Conservation (phyloP, 1,140 invertebrate genomes). For the Bombus ignitus region DNA sequence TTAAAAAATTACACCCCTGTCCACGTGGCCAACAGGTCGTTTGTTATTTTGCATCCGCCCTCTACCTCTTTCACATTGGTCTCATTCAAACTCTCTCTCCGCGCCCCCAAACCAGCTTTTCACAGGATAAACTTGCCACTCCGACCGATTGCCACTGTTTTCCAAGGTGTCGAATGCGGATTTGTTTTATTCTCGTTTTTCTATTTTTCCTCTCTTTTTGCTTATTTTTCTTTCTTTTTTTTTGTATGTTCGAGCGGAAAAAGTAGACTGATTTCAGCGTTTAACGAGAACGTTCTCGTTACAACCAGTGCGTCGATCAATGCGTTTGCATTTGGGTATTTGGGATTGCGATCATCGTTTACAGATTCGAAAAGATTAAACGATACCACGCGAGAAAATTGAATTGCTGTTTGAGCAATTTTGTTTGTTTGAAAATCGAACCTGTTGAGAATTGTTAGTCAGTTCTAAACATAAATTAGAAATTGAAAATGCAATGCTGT, state of each 20-base stretch:
- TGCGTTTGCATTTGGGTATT: no score
- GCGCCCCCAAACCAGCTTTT: neutral
- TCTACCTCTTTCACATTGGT: neutral
- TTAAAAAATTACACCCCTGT: slow-evolving; percentile 68
- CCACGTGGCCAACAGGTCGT: slow-evolving; percentile 64
- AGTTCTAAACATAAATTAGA: no score
- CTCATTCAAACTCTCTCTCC: neutral
- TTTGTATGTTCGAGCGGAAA: neutral
- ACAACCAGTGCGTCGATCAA: neutral
- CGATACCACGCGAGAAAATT: no score
- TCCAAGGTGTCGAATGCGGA: slow-evolving; percentile 60
- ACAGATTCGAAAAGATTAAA: no score
- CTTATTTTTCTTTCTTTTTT: neutral
- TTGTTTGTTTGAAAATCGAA: no score
- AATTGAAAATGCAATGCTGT: neutral
- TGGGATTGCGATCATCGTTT: no score
- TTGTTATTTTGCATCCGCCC: slow-evolving; percentile 57
- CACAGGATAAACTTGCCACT: slow-evolving; percentile 55
- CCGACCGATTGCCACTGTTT: slow-evolving; percentile 45
- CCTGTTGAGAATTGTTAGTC: no score
- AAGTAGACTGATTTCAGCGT: neutral
- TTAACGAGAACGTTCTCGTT: slow-evolving; percentile 38
- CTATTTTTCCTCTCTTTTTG: neutral
- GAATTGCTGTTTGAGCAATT: no score
- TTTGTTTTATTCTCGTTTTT: neutral